These are phyloP conservation scores for Limnothrissa miodon DNA, from an alignment of 2,113 vertebrate genomes.

Conservation along the genomic window DNA sequence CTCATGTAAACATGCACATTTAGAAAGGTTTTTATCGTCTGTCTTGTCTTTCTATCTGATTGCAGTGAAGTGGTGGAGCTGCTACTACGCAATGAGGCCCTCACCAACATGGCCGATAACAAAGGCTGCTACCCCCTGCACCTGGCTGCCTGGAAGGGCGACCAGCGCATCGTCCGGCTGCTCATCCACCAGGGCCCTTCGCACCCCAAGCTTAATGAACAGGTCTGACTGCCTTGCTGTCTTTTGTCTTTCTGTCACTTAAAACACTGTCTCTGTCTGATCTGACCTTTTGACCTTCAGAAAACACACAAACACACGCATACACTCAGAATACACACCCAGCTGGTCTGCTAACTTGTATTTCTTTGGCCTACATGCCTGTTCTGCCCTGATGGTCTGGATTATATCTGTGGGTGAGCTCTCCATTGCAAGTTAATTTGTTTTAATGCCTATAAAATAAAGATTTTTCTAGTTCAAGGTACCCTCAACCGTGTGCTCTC, in stretches of 20 bases:
- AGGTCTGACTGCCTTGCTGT: slow-evolving; percentile 72
- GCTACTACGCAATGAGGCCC: slow-evolving; percentile 90
- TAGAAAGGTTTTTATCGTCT: neutral
- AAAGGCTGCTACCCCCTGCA: slow-evolving; percentile 98
- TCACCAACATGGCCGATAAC: slow-evolving; percentile 93
- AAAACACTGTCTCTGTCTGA: neutral
- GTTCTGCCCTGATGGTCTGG: neutral
- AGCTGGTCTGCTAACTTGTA: neutral
- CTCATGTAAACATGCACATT: neutral
- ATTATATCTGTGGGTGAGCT: neutral
- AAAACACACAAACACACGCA: neutral
- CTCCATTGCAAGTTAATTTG: neutral
- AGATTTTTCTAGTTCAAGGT: too few species aligned
- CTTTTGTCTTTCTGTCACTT: neutral
- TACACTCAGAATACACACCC: neutral
- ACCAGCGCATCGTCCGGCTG: slow-evolving; percentile 89
- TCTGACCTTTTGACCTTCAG: too few species aligned
- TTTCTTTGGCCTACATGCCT: too few species aligned
- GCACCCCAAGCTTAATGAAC: slow-evolving; percentile 92
- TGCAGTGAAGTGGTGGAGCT: slow-evolving; percentile 90
- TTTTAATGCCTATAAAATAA: neutral
- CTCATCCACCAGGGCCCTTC: slow-evolving; percentile 97
- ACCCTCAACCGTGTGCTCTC: neutral
- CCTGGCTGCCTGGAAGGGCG: slow-evolving; percentile 96
- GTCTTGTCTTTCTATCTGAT: slow-evolving; percentile 3